Percentiles rank a stretch among this genome's conserved stretches.
These are phyloP conservation scores for Salpingus planirostris DNA, from an alignment of 2,888 invertebrate species.

Conservation along the genomic window DNA sequence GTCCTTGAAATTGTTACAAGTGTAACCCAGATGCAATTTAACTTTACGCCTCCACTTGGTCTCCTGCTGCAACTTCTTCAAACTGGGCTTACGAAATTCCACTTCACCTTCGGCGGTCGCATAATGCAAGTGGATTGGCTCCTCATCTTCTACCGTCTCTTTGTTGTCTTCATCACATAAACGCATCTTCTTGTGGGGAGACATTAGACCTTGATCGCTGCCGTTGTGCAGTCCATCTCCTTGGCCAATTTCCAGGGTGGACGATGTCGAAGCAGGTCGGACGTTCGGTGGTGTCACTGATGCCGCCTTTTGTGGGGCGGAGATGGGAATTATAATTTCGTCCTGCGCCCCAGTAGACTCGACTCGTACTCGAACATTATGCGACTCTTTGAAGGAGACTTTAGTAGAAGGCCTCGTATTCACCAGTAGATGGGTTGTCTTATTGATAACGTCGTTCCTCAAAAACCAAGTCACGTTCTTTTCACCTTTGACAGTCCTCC, in stretches of 20 bases:
- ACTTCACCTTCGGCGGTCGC: slow-evolving; percentile 28
- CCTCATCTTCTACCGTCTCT: slow-evolving; percentile 25
- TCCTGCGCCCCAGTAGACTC: no score
- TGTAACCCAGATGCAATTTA: slow-evolving; percentile 54
- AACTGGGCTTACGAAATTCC: slow-evolving; percentile 33
- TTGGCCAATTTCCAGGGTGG: slow-evolving; percentile 23
- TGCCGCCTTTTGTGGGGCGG: no score
- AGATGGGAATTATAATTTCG: no score
- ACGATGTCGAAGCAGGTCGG: slow-evolving; percentile 16
- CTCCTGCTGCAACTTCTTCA: slow-evolving; percentile 39
- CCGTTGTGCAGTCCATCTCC: slow-evolving; percentile 27
- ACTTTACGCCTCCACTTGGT: slow-evolving; percentile 53
- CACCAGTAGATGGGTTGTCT: slow-evolving; percentile 30
- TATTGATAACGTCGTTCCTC: slow-evolving; percentile 43
- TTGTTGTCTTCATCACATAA: slow-evolving; percentile 18
- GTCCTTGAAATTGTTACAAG: slow-evolving; percentile 47
- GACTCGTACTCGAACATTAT: no score
- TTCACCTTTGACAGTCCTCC: slow-evolving; percentile 50
- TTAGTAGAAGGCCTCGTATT: slow-evolving; percentile 27
- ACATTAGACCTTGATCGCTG: slow-evolving; percentile 7
- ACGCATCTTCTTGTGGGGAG: slow-evolving; percentile 30
- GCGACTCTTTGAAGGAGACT: slow-evolving; percentile 35
- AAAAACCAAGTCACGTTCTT: slow-evolving; percentile 50
- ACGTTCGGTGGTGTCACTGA: slow-evolving; percentile 27
- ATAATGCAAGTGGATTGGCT: slow-evolving; percentile 23